These are phyloP conservation scores for Glyptemys insculpta DNA, from an alignment of 2,797 vertebrate genomes.

Conservation along the genomic window DNA sequence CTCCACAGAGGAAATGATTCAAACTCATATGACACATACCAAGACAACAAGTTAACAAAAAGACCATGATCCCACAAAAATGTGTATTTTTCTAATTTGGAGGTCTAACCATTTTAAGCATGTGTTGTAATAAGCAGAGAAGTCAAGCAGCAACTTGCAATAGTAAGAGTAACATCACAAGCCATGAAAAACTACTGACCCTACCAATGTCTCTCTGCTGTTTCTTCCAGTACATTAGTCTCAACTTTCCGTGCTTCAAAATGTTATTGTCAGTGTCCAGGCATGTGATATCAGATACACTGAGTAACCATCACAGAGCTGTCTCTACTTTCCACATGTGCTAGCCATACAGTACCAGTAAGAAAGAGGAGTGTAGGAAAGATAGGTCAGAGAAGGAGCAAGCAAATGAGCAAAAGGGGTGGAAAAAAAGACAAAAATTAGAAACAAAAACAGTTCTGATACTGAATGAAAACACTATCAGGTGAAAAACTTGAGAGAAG, in stretches of 20 bases:
- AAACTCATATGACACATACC: constrained; percentile 50
- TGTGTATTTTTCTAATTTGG: constrained; percentile 13
- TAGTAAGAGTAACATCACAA: constrained; percentile 3
- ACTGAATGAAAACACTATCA: background rate
- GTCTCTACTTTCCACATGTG: background rate
- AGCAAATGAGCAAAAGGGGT: background rate
- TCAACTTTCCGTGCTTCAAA: background rate
- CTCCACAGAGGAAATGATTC: constrained; percentile 72
- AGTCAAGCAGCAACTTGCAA: background rate
- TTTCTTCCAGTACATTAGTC: background rate
- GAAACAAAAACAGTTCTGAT: background rate
- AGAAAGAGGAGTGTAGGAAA: background rate
- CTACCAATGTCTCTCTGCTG: background rate
- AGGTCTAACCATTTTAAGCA: constrained; percentile 17
- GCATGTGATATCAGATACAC: background rate
- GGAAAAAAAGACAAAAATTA: background rate
- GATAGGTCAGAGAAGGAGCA: background rate
- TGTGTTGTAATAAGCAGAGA: background rate
- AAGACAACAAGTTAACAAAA: constrained; percentile 47
- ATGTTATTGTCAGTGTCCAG: background rate
- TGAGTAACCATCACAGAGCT: background rate
- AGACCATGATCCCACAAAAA: background rate
- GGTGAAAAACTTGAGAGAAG: background rate
- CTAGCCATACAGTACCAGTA: background rate
- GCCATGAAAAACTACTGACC: background rate